phyloP scores from a whole-genome alignment of 2,113 vertebrate species.

The Machaerirhynchus nigripectus region DNA sequence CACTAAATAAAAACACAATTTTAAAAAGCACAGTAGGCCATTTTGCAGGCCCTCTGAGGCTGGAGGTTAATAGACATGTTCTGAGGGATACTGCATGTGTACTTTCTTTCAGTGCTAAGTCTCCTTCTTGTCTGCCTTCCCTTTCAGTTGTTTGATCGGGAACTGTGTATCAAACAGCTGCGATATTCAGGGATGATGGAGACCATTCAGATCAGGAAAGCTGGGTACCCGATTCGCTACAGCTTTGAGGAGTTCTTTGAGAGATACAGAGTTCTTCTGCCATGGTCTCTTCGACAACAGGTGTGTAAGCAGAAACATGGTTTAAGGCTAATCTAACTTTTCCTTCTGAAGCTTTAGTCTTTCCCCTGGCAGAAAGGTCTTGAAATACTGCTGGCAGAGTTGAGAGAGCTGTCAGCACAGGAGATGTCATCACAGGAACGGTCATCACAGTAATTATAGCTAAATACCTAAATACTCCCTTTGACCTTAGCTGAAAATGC shows the following conservation, averaged over 20 bases:
- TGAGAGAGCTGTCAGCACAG: neutral
- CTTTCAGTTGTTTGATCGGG: conserved; percentile 87
- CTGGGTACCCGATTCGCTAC: conserved; percentile 91
- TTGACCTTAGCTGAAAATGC: neutral
- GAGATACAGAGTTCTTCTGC: conserved; percentile 82
- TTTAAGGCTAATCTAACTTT: neutral
- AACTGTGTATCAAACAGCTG: conserved; percentile 90
- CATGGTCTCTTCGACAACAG: conserved; percentile 17
- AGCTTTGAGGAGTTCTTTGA: conserved; percentile 86
- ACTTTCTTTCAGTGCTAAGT: neutral
- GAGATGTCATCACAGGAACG: neutral
- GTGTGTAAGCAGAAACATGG: neutral
- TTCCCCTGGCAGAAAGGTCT: neutral
- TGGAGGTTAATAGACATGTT: neutral
- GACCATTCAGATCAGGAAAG: conserved; percentile 90
- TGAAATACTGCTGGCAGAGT: neutral
- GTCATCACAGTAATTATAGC: neutral
- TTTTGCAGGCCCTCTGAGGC: neutral
- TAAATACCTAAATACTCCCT: neutral
- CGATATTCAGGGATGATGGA: conserved; percentile 97
- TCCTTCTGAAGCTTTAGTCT: neutral
- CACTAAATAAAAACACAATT: neutral
- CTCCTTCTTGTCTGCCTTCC: neutral
- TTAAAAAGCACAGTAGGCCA: neutral
- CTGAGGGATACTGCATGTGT: neutral